Conservation (phyloP, 2,888 invertebrate species). For the Ichneumoninae sp. region DNA sequence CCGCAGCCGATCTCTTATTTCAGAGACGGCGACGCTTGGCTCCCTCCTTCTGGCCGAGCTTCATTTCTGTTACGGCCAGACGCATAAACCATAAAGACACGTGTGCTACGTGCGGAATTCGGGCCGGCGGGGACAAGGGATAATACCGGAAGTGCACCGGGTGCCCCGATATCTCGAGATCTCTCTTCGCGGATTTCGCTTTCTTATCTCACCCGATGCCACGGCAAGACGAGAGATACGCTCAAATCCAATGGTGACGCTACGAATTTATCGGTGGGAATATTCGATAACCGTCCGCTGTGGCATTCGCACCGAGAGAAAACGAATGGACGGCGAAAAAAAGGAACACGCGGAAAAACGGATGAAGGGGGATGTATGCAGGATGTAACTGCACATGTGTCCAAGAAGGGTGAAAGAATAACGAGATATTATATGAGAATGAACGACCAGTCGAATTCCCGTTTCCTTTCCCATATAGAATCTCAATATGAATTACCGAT, state of each 20-base stretch:
- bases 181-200: slow-evolving; percentile 53
- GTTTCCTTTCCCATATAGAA: background rate
- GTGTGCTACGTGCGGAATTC: slow-evolving; percentile 66
- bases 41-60: slow-evolving; percentile 13
- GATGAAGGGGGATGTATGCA: background rate
- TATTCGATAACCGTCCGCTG: slow-evolving; percentile 75
- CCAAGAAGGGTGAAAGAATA: slow-evolving; percentile 29
- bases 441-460: slow-evolving; percentile 36
- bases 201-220: slow-evolving; percentile 31
- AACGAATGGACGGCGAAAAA: slow-evolving; percentile 68
- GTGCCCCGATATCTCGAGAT: slow-evolving; percentile 53
- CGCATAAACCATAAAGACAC: slow-evolving; percentile 78
- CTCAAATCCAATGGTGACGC: slow-evolving; percentile 63
- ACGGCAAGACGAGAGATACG: slow-evolving; percentile 32
- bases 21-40: slow-evolving; percentile 13
- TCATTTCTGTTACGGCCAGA: slow-evolving; percentile 69
- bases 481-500: background rate
- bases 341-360: background rate
- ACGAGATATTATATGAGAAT: slow-evolving; percentile 45
- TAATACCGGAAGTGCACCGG: slow-evolving; percentile 50
- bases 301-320: slow-evolving; percentile 65
- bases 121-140: slow-evolving; percentile 8
- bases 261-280: slow-evolving; percentile 74
- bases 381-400: slow-evolving; percentile 37
- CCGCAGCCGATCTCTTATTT: slow-evolving; percentile 54